A percentile compares a stretch with the other conserved stretches of the same genome.
These are phyloP conservation scores for Epizoanthus rinbou DNA, from an alignment of 92 coral and sea anemone species.

Conservation along the genomic window DNA sequence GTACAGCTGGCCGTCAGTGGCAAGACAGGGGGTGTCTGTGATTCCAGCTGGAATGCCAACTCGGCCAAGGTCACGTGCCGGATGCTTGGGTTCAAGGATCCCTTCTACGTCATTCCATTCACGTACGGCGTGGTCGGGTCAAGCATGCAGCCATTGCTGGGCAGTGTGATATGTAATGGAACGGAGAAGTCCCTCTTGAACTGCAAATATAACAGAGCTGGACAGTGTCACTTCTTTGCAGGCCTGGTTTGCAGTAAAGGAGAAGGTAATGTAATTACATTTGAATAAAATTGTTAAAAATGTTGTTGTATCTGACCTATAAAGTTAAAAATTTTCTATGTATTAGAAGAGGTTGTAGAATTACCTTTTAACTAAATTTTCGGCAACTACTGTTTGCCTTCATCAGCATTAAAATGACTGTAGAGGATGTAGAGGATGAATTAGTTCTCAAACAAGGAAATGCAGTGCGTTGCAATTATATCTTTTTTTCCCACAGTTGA, in stretches of 20 bases:
- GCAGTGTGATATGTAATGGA: conserved; percentile 26
- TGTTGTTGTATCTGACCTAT: too few relatives aligned
- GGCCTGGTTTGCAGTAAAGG: conserved; percentile 31
- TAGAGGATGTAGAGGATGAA: too few relatives aligned
- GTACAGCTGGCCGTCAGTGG: conserved; percentile 5
- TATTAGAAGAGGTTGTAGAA: too few relatives aligned
- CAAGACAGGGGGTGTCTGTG: conserved; percentile 15
- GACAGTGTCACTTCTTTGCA: conserved; percentile 29
- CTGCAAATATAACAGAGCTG: conserved; percentile 1
- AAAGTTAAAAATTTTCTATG: too few relatives aligned
- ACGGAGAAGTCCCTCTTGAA: conserved; percentile 4
- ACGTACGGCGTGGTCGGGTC: conserved; percentile 28
- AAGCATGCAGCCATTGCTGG: neutral
- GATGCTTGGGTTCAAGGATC: conserved; percentile 21
- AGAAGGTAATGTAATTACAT: neutral
- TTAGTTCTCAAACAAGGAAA: neutral
- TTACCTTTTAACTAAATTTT: too few relatives aligned
- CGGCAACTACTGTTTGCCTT: too few relatives aligned
- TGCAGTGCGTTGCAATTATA: neutral
- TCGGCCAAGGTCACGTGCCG: conserved; percentile 30
- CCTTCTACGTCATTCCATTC: conserved; percentile 17
- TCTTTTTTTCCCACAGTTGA: conserved; percentile 2
- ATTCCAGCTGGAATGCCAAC: conserved; percentile 18
- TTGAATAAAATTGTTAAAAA: too few relatives aligned
- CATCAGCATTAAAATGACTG: too few relatives aligned